Evolutionary conservation across 2,113 vertebrate species (phyloP), one percentile per base, ranked within the genome.

Genomic region (Calidris pygmaea): DNA sequence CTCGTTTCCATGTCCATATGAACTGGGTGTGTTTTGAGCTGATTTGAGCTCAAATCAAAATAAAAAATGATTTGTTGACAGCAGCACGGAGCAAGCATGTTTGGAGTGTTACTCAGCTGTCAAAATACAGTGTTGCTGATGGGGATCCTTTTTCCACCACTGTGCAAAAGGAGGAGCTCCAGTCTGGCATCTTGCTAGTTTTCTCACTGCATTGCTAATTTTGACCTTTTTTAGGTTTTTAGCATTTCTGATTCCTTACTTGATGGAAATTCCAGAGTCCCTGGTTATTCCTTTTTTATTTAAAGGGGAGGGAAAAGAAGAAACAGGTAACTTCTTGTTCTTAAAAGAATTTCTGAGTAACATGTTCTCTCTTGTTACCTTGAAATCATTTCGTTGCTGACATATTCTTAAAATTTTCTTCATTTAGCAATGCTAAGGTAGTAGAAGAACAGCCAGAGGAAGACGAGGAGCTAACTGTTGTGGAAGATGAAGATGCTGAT

Each of bases 381-480:
- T 85, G 60, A 73, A 89, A 48, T 86, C 3, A 53, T 73, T 79
- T 56, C 52, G 9, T 92, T 74, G 39, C 58, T 94, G 59, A 95
- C 32, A 22, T 1, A 2, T 50, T 3, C 6, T 62, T 35, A 24
- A 48, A 0, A 55, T 85, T 88, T 93, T 87, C 4, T 91, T 88
- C 8, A 8, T 94, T 96, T 84, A 99, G 99, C 4, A 99, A 99
- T 96, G 98, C 99, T 90, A 99, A 98, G 50, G 98, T 98, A 8
- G 97, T 98, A 5, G 98, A 98, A 97, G 97, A 93, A 10, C 98
- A 98, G 80, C 91, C 93, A 76, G 98, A 98, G 39, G 98, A 99
- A 85, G 98, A 98, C 2, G 98, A 98, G 72, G 98, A 98, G 14
- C 98, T 98, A 15, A 98, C 98, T 1, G 98, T 98, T 58, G 98